Conservation (phyloP, 2,888 invertebrate species). For the Oasisia sp. region DNA sequence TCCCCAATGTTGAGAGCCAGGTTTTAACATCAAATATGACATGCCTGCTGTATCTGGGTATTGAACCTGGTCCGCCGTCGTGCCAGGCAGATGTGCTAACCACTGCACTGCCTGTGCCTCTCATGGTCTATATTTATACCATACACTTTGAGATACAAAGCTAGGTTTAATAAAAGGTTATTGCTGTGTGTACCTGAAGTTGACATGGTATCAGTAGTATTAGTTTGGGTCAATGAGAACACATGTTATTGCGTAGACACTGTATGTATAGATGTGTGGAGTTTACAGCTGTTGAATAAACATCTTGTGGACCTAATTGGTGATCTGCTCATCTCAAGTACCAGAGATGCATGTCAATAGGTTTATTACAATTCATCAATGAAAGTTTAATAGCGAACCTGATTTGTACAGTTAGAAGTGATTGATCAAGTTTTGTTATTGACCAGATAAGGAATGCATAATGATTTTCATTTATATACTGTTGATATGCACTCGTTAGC, state of each 20-base stretch:
- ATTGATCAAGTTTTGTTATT: not conserved
- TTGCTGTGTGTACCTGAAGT: not conserved
- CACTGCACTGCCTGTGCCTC: too few relatives aligned
- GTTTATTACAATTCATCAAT: not conserved
- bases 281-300: not conserved
- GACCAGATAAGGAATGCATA: too few relatives aligned
- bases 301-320: not conserved
- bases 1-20: too few relatives aligned
- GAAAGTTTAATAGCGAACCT: not conserved
- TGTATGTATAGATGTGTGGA: not conserved
- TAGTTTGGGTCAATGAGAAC: not conserved
- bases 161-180: not conserved
- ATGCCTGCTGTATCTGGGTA: too few relatives aligned
- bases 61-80: too few relatives aligned
- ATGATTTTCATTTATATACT: too few relatives aligned
- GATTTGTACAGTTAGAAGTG: not conserved
- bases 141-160: too few relatives aligned
- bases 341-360: not conserved
- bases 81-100: too few relatives aligned
- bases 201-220: not conserved
- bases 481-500: too few relatives aligned
- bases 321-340: not conserved
- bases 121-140: too few relatives aligned
- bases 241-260: not conserved
- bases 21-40: too few relatives aligned